These are phyloP conservation scores for Tragelaphus imberbis DNA, from an alignment of 2,113 vertebrate genomes.

Conservation along the genomic window DNA sequence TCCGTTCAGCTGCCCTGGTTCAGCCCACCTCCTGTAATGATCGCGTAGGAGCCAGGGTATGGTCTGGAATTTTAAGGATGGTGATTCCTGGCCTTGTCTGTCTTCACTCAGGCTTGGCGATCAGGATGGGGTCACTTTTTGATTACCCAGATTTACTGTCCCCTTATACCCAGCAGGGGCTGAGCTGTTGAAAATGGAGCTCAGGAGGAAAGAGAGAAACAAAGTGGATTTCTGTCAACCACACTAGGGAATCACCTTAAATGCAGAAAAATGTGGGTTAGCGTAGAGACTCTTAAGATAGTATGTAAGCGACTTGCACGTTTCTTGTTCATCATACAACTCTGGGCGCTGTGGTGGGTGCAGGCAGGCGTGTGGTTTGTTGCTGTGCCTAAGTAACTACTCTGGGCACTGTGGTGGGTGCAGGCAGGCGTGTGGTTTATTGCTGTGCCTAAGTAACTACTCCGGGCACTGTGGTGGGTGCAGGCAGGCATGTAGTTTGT, in stretches of 20 bases:
- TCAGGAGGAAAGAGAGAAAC: background rate
- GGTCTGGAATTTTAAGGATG: background rate
- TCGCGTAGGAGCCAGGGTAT: background rate
- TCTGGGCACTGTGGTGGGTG: too few relatives aligned
- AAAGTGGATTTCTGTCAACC: background rate
- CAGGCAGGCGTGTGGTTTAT: too few relatives aligned
- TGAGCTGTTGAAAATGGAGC: background rate
- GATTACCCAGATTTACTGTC: background rate
- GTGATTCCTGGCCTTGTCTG: background rate
- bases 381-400: too few relatives aligned
- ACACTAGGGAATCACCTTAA: background rate
- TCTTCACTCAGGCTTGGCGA: background rate
- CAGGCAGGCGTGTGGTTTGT: too few relatives aligned
- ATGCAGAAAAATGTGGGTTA: background rate
- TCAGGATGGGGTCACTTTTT: background rate
- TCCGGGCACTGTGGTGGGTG: background rate
- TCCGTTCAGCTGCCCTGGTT: background rate
- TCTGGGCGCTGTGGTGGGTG: too few relatives aligned
- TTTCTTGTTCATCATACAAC: rapidly evolving
- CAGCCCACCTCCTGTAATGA: background rate
- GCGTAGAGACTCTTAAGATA: rapidly evolving
- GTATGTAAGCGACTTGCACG: rapidly evolving
- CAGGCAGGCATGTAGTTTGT: rapidly evolving
- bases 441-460: too few relatives aligned
- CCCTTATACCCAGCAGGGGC: background rate